Percentiles rank a stretch among this genome's conserved stretches.
These are phyloP conservation scores for Crotalus tigris DNA, from an alignment of 2,113 vertebrate genomes.

Conservation along the genomic window DNA sequence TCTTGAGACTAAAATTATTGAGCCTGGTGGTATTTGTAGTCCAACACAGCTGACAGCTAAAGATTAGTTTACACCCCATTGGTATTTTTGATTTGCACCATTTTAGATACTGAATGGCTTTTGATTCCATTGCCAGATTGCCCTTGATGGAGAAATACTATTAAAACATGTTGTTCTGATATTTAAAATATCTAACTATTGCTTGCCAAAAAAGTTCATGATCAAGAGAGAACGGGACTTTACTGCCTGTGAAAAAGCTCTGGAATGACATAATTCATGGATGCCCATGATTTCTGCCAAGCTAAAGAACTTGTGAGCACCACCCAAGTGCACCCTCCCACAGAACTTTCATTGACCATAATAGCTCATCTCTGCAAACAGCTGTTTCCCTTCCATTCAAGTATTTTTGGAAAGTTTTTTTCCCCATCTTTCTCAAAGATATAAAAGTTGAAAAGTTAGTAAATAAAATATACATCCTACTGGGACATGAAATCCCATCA, in stretches of 20 bases:
- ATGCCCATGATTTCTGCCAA: background rate
- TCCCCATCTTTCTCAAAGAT: background rate
- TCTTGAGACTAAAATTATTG: background rate
- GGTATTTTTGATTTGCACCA: background rate
- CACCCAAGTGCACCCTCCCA: background rate
- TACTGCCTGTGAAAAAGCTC: background rate
- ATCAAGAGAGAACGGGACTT: background rate
- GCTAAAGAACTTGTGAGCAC: background rate
- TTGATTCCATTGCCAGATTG: background rate
- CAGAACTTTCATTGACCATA: slow-evolving; percentile 17
- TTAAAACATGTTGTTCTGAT: background rate
- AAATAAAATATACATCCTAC: slow-evolving; percentile 30
- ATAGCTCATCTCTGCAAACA: slow-evolving; percentile 43
- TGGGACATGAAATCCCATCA: slow-evolving; percentile 49
- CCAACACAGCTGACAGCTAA: background rate
- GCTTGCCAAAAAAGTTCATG: background rate
- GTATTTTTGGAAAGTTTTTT: slow-evolving; percentile 33
- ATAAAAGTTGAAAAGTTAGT: slow-evolving; percentile 14
- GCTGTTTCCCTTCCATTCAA: slow-evolving; percentile 48
- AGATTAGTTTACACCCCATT: background rate
- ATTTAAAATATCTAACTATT: background rate
- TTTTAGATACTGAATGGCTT: background rate
- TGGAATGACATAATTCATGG: background rate
- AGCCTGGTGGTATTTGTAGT: background rate
- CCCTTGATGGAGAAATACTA: background rate